Conservation (phyloP, 2,113 vertebrate genomes). For the Neotoma lepida region DNA sequence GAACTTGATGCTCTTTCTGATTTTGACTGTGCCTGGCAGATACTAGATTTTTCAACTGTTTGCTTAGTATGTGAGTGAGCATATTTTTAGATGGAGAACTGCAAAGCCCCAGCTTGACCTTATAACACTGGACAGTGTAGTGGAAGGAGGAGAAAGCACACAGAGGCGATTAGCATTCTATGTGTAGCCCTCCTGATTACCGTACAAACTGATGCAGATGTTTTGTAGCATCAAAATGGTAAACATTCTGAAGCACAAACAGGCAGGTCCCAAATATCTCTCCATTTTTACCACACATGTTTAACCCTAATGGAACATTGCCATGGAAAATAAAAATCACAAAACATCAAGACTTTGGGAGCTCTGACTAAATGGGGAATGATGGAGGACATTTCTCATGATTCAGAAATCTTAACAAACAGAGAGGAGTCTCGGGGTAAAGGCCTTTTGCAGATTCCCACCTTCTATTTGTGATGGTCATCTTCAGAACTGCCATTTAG, state of each 20-base stretch:
- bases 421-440: background rate
- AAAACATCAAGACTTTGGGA: background rate
- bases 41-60: background rate
- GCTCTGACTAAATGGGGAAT: background rate
- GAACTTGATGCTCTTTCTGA: background rate
- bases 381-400: background rate
- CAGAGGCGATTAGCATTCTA: background rate
- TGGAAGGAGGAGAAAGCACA: background rate
- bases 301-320: background rate
- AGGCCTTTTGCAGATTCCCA: fast-evolving
- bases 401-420: background rate
- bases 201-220: background rate
- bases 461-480: background rate
- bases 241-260: background rate
- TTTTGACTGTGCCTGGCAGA: background rate
- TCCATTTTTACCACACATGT: background rate
- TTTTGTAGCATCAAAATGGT: background rate
- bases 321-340: background rate
- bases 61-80: background rate
- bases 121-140: background rate
- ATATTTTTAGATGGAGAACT: background rate
- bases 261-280: background rate
- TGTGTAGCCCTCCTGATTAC: background rate
- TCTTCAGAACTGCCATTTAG: background rate
- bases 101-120: background rate